Evolutionary conservation across 37 sponge, comb jelly and placozoan genomes (phyloP), one percentile per base, ranked within the genome.

Genomic region (Aplysina aerophoba): DNA sequence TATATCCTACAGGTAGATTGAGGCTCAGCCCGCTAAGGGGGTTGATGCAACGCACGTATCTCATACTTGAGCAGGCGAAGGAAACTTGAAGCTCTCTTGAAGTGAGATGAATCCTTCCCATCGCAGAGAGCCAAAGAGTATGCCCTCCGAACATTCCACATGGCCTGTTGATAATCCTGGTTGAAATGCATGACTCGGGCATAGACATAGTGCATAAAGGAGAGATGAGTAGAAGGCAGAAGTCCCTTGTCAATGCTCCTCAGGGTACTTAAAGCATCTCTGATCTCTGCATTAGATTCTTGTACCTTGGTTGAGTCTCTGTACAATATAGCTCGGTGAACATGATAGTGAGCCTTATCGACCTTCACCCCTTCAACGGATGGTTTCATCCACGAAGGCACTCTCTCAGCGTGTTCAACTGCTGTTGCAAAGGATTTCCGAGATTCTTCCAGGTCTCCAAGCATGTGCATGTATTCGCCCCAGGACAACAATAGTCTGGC

Each of bases 361-460:
- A 69, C 30, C 71, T 69, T 69, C 28, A 69, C 71, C 30, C 71
- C 71, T 6, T 69, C 71, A 11, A 69, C 71, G 35, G 28, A 2
- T 31, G 71, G 71, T 6, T 69, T 69, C 71, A 69, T 69, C 71
- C 71, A 69, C 34, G 71, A 17, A 17, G 71, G 71, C 1, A 27
- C 71, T 17, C 71, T 0, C 34, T 69, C 71, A 11, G 71, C 71
- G 28, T 69, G 71, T 17, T 69, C 71, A 3, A 69, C 71, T 31
- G 71, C 71, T 3, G 28, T 33, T 3, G 71, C 6, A 30, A 69
- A 69, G 17, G 71, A 27, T 6, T 30, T 69, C 4, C 71, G 71
- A 17, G 71, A 69, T 69, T 69, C 71, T 35, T 69, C 71, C 1
- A 34, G 34, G 71, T 69, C 71, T 69, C 71, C 71, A n/a, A 69